Percentiles rank a stretch among this genome's conserved stretches.
phyloP scores from a whole-genome alignment of 2,113 vertebrate species.

The Haemorhous mexicanus region DNA sequence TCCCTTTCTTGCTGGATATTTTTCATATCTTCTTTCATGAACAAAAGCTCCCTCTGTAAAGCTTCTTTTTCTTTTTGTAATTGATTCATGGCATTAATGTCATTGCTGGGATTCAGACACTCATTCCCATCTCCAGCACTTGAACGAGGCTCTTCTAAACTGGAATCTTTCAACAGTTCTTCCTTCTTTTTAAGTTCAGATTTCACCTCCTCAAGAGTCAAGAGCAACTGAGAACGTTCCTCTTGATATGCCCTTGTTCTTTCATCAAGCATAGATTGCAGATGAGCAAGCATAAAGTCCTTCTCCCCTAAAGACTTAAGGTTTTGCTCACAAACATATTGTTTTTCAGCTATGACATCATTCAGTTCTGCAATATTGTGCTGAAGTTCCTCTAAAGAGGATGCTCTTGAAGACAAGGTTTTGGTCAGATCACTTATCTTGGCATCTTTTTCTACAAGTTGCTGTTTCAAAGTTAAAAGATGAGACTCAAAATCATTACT shows the following conservation, averaged over 20 bases:
- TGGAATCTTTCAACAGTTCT: conserved; percentile 28
- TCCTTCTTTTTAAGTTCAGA: conserved; percentile 56
- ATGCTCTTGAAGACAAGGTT: conserved; percentile 46
- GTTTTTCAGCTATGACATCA: conserved; percentile 62
- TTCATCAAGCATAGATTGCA: conserved; percentile 60
- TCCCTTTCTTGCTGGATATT: conserved; percentile 71
- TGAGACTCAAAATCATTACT: conserved; percentile 57
- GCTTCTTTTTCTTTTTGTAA: conserved; percentile 72
- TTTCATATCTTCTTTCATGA: conserved; percentile 68
- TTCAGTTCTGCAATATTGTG: conserved; percentile 42
- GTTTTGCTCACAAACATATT: conserved; percentile 57
- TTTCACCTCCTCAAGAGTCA: conserved; percentile 67
- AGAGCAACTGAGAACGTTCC: conserved; percentile 59
- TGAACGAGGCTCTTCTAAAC: not conserved
- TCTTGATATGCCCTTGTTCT: conserved; percentile 52
- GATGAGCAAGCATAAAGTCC: conserved; percentile 54
- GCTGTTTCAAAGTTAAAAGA: conserved; percentile 61
- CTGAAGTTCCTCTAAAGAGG: conserved; percentile 45
- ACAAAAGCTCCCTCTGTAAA: conserved; percentile 77
- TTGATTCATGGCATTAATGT: conserved; percentile 22
- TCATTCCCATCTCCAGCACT: not conserved
- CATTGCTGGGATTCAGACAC: not conserved
- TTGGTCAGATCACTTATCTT: conserved; percentile 53
- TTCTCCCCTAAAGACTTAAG: conserved; percentile 68
- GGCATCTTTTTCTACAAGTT: conserved; percentile 69